Evolutionary conservation across 2,113 vertebrate species (phyloP).

Genomic region (Peromyscus polionotus): DNA sequence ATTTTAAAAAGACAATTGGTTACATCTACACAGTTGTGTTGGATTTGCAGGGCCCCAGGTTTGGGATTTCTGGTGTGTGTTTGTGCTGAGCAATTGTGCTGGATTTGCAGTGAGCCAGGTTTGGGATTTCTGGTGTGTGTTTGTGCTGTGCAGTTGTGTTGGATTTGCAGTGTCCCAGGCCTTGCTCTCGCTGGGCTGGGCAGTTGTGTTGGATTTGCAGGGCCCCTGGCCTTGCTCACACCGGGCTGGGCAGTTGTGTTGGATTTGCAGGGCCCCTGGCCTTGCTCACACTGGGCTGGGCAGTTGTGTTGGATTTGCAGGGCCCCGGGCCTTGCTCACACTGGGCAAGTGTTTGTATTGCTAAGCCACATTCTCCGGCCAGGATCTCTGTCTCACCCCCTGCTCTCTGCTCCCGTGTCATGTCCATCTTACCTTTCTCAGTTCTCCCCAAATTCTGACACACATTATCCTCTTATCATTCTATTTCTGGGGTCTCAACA

Average conservation of each 20-base stretch:
- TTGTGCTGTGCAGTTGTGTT: neutral
- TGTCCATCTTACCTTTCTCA: neutral
- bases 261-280: neutral
- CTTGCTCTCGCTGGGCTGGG: neutral
- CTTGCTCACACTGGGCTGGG: neutral
- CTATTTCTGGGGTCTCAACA: neutral
- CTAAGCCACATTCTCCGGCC: neutral
- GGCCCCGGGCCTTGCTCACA: neutral
- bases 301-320: neutral
- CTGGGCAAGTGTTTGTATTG: neutral
- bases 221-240: neutral
- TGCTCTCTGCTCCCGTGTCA: neutral
- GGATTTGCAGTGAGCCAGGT: too few species aligned
- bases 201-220: neutral
- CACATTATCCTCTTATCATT: neutral
- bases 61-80: neutral
- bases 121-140: too few species aligned
- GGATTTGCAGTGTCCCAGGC: neutral
- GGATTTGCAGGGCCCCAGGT: too few species aligned
- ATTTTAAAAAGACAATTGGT: too few species aligned
- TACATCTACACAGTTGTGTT: too few species aligned
- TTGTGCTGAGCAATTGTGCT: too few species aligned
- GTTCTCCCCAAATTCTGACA: neutral
- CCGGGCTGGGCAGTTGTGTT: neutral
- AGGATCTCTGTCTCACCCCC: neutral